Evolutionary conservation across 2,888 invertebrate species (phyloP).

Genomic region (Mythimna loreyi): DNA sequence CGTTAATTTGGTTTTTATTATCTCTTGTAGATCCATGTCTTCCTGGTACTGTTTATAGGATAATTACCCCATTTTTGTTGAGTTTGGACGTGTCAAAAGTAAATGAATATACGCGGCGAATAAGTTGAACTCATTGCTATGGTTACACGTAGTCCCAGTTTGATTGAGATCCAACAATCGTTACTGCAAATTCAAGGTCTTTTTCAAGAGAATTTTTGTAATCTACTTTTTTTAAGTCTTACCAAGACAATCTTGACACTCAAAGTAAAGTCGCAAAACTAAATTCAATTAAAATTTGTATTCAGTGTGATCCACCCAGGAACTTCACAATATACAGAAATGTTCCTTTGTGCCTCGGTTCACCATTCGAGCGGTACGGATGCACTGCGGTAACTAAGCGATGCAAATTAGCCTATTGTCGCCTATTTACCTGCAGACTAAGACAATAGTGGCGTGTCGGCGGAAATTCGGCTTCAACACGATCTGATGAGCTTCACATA

Average conservation of each 20-base stretch:
- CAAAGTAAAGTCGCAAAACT: neutral
- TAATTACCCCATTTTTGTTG: neutral
- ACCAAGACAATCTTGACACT: neutral
- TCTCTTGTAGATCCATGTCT: slow-evolving; percentile 21
- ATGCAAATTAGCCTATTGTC: slow-evolving; percentile 43
- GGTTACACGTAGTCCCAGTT: too few relatives aligned
- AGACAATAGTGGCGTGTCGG: slow-evolving; percentile 27
- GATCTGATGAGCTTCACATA: slow-evolving; percentile 19
- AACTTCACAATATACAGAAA: neutral
- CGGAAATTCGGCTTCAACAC: slow-evolving; percentile 18
- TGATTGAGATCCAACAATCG: too few relatives aligned
- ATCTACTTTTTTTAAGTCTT: neutral
- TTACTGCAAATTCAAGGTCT: too few relatives aligned
- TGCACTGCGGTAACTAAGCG: slow-evolving; percentile 25
- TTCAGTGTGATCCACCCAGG: neutral
- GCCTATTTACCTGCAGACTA: slow-evolving; percentile 33
- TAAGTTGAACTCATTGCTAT: too few relatives aligned
- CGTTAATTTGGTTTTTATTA: slow-evolving; percentile 45
- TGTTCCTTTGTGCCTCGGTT: neutral
- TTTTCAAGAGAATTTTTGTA: neutral
- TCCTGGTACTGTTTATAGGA: slow-evolving; percentile 27
- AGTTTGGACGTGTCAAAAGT: neutral
- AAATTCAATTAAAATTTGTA: neutral
- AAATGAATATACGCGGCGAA: too few relatives aligned
- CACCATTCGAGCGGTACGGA: slow-evolving; percentile 24